Conservation (phyloP, 2,113 vertebrate species). For the Cacatua alba region DNA sequence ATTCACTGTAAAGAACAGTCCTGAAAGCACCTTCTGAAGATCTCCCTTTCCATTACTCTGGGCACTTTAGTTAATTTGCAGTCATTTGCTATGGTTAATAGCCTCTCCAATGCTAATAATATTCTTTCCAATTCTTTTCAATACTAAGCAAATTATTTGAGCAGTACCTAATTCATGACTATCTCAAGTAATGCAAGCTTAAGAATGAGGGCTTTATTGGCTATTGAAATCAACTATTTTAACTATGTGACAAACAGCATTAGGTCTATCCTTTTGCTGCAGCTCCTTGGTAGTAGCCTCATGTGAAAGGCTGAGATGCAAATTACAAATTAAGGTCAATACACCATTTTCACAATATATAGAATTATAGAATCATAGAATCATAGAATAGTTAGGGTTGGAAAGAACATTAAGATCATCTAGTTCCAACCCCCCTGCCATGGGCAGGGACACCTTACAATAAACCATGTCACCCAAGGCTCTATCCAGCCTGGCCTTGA, state of each 20-base stretch:
- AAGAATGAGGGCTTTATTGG: not conserved
- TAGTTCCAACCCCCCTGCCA: too few relatives aligned
- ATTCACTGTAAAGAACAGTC: not conserved
- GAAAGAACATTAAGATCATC: too few relatives aligned
- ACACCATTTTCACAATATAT: not conserved
- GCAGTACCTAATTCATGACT: not conserved
- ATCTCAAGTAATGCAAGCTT: not conserved
- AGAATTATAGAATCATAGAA: too few relatives aligned
- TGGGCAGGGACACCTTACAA: too few relatives aligned
- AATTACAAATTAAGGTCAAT: not conserved
- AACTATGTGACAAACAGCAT: not conserved
- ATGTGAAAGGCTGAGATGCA: not conserved
- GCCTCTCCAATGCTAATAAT: not conserved
- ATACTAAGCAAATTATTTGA: not conserved
- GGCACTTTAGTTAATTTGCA: not conserved
- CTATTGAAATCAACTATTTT: not conserved
- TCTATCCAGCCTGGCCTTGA: too few relatives aligned
- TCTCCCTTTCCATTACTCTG: not conserved
- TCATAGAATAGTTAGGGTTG: too few relatives aligned
- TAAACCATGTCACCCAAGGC: too few relatives aligned
- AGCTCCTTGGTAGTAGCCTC: not conserved
- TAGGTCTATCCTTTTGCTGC: not conserved
- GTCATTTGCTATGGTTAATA: not conserved
- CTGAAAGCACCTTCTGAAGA: not conserved
- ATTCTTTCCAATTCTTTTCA: not conserved